Conservation (phyloP, 2,113 vertebrate species). For the Empidonax alnorum region DNA sequence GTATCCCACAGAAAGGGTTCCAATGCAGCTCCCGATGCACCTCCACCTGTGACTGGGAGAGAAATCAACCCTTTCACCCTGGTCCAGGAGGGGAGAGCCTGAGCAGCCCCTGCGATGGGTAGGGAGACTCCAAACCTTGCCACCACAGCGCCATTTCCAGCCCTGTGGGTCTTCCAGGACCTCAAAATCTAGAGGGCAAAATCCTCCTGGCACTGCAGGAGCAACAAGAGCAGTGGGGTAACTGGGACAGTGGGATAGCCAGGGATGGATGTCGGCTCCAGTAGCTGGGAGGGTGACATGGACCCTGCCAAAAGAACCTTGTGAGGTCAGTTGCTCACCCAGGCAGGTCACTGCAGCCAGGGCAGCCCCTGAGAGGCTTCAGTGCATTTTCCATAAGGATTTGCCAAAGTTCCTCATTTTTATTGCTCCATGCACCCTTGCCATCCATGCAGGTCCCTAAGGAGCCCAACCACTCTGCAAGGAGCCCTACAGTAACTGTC, state of each 20-base stretch:
- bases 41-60: neutral
- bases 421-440: neutral
- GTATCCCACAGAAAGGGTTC: neutral
- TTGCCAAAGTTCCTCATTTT: neutral
- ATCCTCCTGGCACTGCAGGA: neutral
- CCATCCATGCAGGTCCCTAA: fast-evolving
- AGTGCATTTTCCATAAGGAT: neutral
- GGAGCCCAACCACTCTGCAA: neutral
- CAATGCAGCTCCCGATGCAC: neutral
- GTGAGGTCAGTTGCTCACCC: neutral
- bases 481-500: neutral
- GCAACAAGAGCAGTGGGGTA: neutral
- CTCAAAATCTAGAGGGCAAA: neutral
- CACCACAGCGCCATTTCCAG: neutral
- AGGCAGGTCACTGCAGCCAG: neutral
- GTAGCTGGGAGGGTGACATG: neutral
- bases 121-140: neutral
- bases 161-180: neutral
- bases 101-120: neutral
- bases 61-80: neutral
- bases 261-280: neutral
- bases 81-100: neutral
- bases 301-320: neutral
- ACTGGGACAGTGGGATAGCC: neutral
- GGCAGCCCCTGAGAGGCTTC: neutral